Evolutionary conservation across 2,797 vertebrate species (phyloP).

Genomic region (Sylvia borin): DNA sequence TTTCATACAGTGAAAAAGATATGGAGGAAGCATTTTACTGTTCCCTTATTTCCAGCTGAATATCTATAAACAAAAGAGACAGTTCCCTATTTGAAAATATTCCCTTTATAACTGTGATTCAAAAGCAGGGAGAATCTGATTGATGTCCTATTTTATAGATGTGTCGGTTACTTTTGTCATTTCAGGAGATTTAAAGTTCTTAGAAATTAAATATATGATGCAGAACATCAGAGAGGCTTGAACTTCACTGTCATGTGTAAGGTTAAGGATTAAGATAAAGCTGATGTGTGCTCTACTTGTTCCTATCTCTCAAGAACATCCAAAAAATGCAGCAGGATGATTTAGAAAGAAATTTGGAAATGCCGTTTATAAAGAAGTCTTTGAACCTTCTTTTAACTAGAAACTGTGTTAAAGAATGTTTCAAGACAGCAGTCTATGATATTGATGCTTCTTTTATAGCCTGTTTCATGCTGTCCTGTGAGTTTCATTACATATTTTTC

Average conservation of each 20-base stretch:
- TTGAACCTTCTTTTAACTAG: constrained; percentile 37
- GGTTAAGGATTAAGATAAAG: constrained; percentile 71
- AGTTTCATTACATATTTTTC: not conserved
- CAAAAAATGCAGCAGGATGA: constrained; percentile 16
- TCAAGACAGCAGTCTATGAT: not conserved
- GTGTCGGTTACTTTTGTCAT: constrained; percentile 75
- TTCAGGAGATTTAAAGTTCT: constrained; percentile 78
- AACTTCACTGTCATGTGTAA: constrained; percentile 71
- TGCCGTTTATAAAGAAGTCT: not conserved
- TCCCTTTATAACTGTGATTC: constrained; percentile 71
- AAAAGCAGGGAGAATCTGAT: constrained; percentile 72
- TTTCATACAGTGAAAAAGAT: constrained; percentile 78
- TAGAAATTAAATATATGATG: constrained; percentile 75
- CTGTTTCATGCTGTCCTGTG: not conserved
- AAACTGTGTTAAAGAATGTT: not conserved
- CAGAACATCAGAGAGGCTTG: constrained; percentile 69
- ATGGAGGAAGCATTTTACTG: constrained; percentile 74
- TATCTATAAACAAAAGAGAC: constrained; percentile 80
- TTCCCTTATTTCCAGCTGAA: constrained; percentile 70
- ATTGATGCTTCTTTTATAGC: not conserved
- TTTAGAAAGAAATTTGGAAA: constrained; percentile 46
- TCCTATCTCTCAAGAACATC: constrained; percentile 44
- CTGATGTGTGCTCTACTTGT: constrained; percentile 45
- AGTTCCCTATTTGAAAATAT: constrained; percentile 76
- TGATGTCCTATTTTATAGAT: constrained; percentile 75